These are phyloP conservation scores for Hanleya hanleyi DNA, from an alignment of 2,888 invertebrate species.

Conservation along the genomic window DNA sequence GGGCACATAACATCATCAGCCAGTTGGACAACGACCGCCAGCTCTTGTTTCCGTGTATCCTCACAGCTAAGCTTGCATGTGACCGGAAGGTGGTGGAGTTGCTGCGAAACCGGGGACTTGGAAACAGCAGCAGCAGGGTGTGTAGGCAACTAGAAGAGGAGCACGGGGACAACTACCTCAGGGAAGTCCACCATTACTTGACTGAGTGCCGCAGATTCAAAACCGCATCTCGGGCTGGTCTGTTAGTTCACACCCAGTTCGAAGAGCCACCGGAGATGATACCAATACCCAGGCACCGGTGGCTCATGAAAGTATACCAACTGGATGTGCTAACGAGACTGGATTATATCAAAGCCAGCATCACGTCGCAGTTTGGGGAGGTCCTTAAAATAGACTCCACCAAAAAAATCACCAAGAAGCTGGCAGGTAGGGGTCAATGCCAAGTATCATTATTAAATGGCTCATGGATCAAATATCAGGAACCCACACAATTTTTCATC, in stretches of 20 bases:
- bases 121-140: constrained; percentile 40
- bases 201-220: too few species aligned
- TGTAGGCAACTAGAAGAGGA: constrained; percentile 37
- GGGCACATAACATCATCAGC: too few species aligned
- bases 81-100: constrained; percentile 32
- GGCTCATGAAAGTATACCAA: constrained; percentile 42
- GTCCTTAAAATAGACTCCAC: constrained; percentile 53
- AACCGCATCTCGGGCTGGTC: too few species aligned
- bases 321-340: constrained; percentile 38
- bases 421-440: constrained; percentile 17
- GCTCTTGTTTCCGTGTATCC: constrained; percentile 37
- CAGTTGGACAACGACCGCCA: constrained; percentile 43
- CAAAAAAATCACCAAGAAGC: constrained; percentile 40
- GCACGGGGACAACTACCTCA: constrained; percentile 38
- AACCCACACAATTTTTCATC: too few species aligned
- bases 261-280: constrained; percentile 25
- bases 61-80: constrained; percentile 40
- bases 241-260: constrained; percentile 14
- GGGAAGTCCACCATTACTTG: too few species aligned
- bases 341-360: constrained; percentile 42
- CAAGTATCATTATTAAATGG: too few species aligned
- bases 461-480: too few species aligned
- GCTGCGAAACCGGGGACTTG: constrained; percentile 37
- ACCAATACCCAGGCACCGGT: constrained; percentile 32
- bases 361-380: constrained; percentile 46